Percentiles rank a stretch among this genome's conserved stretches.
Evolutionary conservation across 2,113 vertebrate species (phyloP).

Genomic region (Glaucidium brasilianum): DNA sequence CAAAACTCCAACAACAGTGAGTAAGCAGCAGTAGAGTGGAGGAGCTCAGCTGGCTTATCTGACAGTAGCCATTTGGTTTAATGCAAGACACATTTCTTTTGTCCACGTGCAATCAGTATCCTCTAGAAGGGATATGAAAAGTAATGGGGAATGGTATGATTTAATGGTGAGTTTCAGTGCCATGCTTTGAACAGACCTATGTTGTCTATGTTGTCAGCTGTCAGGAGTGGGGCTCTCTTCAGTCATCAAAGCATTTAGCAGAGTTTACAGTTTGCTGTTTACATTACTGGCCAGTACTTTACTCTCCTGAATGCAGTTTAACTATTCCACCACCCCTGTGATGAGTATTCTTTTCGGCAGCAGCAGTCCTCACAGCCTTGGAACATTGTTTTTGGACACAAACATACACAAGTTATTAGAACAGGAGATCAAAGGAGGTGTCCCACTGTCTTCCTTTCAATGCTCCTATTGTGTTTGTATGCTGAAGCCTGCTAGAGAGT

Average conservation of each 20-base stretch:
- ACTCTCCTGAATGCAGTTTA: conserved; percentile 28
- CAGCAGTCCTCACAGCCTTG: conserved; percentile 59
- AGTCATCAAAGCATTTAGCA: conserved; percentile 26
- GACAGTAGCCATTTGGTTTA: not conserved
- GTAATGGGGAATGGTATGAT: not conserved
- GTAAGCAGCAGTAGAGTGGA: not conserved
- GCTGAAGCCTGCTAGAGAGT: conserved; percentile 73
- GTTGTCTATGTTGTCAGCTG: not conserved
- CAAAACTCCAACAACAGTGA: not conserved
- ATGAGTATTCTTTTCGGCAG: conserved; percentile 48
- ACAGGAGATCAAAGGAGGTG: conserved; percentile 78
- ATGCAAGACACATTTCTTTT: not conserved
- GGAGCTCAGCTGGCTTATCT: not conserved
- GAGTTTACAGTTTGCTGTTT: conserved; percentile 51
- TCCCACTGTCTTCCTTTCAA: conserved; percentile 79
- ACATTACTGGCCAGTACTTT: conserved; percentile 15
- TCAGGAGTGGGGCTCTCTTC: not conserved
- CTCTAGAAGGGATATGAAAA: conserved; percentile 15
- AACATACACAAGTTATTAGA: conserved; percentile 87
- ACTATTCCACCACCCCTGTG: conserved; percentile 12
- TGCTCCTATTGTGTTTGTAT: conserved; percentile 77
- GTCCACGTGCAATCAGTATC: not conserved
- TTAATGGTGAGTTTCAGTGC: conserved; percentile 22
- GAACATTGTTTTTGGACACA: conserved; percentile 87
- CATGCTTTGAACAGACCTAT: conserved; percentile 10